Conservation (phyloP, 2,888 invertebrate genomes). For the Clistopyga incitator region DNA sequence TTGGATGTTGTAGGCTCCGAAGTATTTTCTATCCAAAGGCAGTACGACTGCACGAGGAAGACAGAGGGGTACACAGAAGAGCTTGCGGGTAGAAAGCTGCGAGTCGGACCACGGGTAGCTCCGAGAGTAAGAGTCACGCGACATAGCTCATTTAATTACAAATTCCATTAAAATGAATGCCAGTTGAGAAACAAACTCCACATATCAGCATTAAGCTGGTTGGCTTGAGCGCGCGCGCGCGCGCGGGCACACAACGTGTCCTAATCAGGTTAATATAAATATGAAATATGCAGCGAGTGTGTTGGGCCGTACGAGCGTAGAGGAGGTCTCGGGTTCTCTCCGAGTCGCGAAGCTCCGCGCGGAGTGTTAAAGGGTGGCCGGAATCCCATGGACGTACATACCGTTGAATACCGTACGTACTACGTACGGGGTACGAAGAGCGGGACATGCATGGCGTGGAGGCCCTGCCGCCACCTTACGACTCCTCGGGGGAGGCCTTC, state of each 20-base stretch:
- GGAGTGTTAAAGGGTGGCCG: conserved; percentile 76
- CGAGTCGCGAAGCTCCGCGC: conserved; percentile 67
- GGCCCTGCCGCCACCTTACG: conserved; percentile 81
- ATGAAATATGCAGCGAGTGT: conserved; percentile 84
- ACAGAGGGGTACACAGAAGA: conserved; percentile 54
- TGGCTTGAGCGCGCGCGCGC: conserved; percentile 70
- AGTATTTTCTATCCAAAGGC: not conserved
- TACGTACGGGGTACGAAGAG: conserved; percentile 57
- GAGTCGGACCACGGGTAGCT: conserved; percentile 36
- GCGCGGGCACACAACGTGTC: conserved; percentile 77
- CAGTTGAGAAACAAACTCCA: conserved; percentile 84
- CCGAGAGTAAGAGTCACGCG: conserved; percentile 73
- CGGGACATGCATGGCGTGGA: conserved; percentile 61
- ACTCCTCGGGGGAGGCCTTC: conserved; percentile 83
- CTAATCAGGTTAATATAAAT: conserved; percentile 85
- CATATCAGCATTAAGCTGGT: conserved; percentile 83
- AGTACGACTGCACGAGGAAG: conserved; percentile 44
- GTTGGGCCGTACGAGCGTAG: conserved; percentile 69
- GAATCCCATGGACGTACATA: conserved; percentile 74
- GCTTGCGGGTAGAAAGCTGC: conserved; percentile 30
- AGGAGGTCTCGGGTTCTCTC: conserved; percentile 52
- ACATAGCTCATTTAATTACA: conserved; percentile 83
- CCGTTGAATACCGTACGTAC: conserved; percentile 62
- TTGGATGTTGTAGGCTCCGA: conserved; percentile 23
- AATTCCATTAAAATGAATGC: conserved; percentile 84